These are phyloP conservation scores for Psilopsiagon aymara DNA, from an alignment of 2,113 vertebrate genomes.

Conservation along the genomic window DNA sequence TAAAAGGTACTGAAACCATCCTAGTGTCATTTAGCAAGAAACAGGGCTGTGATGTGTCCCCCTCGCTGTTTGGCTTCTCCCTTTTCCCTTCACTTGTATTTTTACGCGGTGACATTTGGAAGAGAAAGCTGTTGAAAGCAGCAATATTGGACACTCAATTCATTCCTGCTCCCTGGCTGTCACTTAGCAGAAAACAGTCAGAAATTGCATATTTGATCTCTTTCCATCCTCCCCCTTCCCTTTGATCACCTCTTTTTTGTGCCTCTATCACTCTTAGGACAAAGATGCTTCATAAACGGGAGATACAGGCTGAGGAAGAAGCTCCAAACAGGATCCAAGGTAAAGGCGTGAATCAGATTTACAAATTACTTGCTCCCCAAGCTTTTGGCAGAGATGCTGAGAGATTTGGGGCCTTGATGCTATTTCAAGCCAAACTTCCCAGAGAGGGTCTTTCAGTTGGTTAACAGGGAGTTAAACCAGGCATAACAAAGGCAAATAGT, in stretches of 20 bases:
- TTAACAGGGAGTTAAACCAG: not conserved
- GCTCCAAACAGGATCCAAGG: not conserved
- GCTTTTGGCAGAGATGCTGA: not conserved
- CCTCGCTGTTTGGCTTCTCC: conserved; percentile 11
- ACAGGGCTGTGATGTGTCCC: conserved; percentile 50
- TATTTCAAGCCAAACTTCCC: not conserved
- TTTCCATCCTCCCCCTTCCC: not conserved
- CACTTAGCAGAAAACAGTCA: conserved; percentile 52
- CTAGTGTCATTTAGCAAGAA: conserved; percentile 56
- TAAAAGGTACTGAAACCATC: conserved; percentile 64
- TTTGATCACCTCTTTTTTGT: conserved; percentile 41
- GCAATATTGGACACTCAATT: not conserved
- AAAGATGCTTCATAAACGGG: conserved; percentile 26
- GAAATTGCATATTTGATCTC: conserved; percentile 57
- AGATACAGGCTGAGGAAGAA: not conserved
- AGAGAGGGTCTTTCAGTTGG: not conserved
- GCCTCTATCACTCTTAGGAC: not conserved
- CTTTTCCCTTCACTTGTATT: conserved; percentile 35
- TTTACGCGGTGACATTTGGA: conserved; percentile 45
- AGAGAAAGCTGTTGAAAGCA: conserved; percentile 23
- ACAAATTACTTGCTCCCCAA: not conserved
- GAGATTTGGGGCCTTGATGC: not conserved
- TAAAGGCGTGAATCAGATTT: not conserved
- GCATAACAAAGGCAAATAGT: not conserved
- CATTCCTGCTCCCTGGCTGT: conserved; percentile 15